A percentile compares a stretch with the other conserved stretches of the same genome.
phyloP scores from a whole-genome alignment of 2,797 vertebrate species.

The Trachurus trachurus region DNA sequence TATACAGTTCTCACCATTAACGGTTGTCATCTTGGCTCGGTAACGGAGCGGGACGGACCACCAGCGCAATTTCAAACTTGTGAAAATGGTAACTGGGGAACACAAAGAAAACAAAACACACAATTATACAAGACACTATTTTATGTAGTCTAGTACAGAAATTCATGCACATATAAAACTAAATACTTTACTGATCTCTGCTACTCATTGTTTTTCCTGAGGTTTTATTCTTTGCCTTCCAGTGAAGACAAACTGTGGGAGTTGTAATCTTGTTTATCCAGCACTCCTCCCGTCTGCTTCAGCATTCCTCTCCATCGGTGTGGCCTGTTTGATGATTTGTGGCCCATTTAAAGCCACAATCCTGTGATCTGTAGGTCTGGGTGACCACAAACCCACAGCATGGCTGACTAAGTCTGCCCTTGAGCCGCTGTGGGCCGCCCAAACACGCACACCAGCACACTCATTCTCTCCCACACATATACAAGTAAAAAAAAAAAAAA shows the following conservation, averaged over 20 bases:
- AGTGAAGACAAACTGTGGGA: conserved; percentile 56
- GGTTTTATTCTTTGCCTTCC: conserved; percentile 33
- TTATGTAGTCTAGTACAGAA: background rate
- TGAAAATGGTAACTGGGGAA: no score
- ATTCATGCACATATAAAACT: background rate
- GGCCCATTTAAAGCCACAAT: conserved; percentile 75
- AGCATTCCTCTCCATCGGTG: conserved; percentile 61
- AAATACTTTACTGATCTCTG: conserved; percentile 15
- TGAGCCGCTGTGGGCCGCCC: conserved; percentile 44
- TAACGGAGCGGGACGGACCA: no score
- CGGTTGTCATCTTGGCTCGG: no score
- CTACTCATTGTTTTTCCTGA: background rate
- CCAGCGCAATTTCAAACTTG: no score
- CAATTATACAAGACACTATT: background rate
- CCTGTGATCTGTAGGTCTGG: conserved; percentile 72
- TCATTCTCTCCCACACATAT: background rate
- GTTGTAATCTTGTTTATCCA: conserved; percentile 68
- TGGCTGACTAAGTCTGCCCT: conserved; percentile 63
- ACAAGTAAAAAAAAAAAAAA: background rate
- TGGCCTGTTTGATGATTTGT: conserved; percentile 77
- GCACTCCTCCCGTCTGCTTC: conserved; percentile 55
- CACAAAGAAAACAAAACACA: background rate
- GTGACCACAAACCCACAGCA: conserved; percentile 70
- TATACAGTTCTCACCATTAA: no score
- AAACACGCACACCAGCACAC: conserved; percentile 39